Conservation (phyloP, 2,888 invertebrate species). For the Panzeria rudis region DNA sequence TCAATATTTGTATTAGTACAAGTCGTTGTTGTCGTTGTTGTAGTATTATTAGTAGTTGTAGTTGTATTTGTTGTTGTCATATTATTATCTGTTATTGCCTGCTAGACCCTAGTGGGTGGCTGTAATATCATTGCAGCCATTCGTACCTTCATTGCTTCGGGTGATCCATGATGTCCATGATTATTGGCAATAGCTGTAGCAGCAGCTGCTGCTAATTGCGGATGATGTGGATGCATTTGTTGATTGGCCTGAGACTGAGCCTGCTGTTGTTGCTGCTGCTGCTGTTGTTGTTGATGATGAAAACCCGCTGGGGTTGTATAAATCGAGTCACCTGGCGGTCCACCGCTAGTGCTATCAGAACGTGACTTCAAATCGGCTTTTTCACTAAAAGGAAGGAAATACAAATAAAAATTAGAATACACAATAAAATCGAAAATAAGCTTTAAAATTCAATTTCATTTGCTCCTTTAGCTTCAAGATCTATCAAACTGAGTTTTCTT, state of each 20-base stretch:
- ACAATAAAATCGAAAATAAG: not conserved
- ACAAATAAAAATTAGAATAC: not conserved
- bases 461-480: not conserved
- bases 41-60: constrained; percentile 65
- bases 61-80: constrained; percentile 73
- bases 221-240: constrained; percentile 77
- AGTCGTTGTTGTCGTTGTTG: constrained; percentile 66
- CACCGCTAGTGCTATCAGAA: constrained; percentile 85
- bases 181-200: constrained; percentile 76
- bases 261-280: constrained; percentile 77
- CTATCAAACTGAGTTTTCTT: not conserved
- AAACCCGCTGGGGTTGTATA: constrained; percentile 86
- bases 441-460: not conserved
- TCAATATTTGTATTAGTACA: constrained; percentile 73
- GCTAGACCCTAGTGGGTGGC: constrained; percentile 92
- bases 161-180: constrained; percentile 85
- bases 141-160: constrained; percentile 94
- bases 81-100: constrained; percentile 82
- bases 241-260: constrained; percentile 75
- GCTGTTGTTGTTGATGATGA: constrained; percentile 80
- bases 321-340: constrained; percentile 90
- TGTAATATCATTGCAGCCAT: constrained; percentile 95
- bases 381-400: constrained; percentile 78
- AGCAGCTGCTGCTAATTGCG: constrained; percentile 76
- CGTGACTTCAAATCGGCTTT: constrained; percentile 84